A percentile compares a stretch with the other conserved stretches of the same genome.
Evolutionary conservation across 2,888 invertebrate genomes (phyloP).

Genomic region (Hemaris fuciformis): DNA sequence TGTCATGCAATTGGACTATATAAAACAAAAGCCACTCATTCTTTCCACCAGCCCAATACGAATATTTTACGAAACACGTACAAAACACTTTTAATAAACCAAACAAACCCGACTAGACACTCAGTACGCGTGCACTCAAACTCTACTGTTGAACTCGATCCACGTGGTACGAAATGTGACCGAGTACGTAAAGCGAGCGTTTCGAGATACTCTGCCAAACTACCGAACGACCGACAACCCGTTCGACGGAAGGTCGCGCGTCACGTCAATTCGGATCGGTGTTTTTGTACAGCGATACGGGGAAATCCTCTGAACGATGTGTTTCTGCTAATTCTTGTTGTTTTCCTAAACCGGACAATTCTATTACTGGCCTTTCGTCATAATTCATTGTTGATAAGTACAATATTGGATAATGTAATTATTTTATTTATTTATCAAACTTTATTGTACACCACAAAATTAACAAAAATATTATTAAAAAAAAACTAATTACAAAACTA

Average conservation of each 20-base stretch:
- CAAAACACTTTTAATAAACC: no score
- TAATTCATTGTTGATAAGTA: not conserved
- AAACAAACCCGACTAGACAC: no score
- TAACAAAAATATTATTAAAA: no score
- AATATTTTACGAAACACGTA: no score
- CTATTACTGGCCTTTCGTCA: not conserved
- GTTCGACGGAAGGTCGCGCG: not conserved
- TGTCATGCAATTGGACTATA: no score
- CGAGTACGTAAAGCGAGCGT: not conserved
- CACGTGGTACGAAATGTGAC: conserved; percentile 5
- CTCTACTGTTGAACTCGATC: not conserved
- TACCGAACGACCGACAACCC: not conserved
- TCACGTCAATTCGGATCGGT: not conserved
- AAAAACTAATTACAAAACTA: no score
- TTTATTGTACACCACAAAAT: no score
- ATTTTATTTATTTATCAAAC: no score
- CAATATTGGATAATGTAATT: not conserved
- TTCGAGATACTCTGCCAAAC: not conserved
- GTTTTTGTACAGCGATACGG: not conserved
- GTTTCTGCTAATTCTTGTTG: not conserved
- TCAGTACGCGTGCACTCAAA: not conserved
- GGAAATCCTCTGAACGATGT: not conserved
- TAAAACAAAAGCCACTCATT: no score
- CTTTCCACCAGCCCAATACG: no score
- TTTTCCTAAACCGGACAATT: not conserved